phyloP scores from a whole-genome alignment of 2,113 vertebrate genomes.

The Pristiophorus japonicus region DNA sequence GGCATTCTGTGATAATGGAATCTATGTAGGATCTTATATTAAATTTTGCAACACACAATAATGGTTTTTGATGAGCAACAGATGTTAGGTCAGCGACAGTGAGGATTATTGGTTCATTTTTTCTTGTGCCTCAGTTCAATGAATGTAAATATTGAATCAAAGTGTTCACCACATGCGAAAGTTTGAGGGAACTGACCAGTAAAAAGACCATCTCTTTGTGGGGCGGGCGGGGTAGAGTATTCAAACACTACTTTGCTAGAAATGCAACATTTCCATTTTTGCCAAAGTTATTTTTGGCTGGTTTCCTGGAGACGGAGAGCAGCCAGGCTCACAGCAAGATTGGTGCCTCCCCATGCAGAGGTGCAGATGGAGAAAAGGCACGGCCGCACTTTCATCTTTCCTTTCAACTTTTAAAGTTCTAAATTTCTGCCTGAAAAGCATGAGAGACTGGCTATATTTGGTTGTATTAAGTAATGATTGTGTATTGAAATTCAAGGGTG shows the following conservation, averaged over 20 bases:
- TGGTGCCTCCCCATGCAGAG: neutral
- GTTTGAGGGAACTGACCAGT: neutral
- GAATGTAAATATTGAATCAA: neutral
- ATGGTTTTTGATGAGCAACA: neutral
- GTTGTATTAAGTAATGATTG: neutral
- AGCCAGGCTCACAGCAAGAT: neutral
- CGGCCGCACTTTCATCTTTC: neutral
- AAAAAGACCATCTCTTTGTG: neutral
- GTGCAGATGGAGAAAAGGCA: neutral
- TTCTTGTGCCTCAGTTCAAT: neutral
- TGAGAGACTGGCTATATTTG: neutral
- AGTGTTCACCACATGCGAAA: neutral
- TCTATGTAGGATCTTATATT: neutral
- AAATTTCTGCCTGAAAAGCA: neutral
- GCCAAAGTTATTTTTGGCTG: neutral
- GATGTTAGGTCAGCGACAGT: neutral
- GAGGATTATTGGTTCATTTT: neutral
- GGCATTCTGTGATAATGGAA: neutral
- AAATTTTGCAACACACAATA: neutral
- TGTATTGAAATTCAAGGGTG: neutral
- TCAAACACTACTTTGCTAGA: neutral
- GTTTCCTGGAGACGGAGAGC: neutral
- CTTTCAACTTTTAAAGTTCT: conserved; percentile 13
- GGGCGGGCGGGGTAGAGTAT: no score
- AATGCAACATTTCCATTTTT: neutral